A percentile compares a stretch with the other conserved stretches of the same genome.
These are phyloP conservation scores for Nezara viridula DNA, from an alignment of 2,888 invertebrate genomes.

Conservation along the genomic window DNA sequence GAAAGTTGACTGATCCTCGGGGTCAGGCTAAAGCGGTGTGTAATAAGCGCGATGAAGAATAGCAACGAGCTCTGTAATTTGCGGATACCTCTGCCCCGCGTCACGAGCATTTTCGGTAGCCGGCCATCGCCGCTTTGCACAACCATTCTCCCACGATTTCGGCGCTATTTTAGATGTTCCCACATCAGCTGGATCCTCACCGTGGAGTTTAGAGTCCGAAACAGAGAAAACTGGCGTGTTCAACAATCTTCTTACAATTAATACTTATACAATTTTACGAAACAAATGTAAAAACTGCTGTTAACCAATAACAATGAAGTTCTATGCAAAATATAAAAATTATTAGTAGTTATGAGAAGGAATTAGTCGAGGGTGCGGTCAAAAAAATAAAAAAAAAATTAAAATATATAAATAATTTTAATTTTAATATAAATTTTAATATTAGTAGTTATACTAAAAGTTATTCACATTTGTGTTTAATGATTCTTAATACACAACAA, in stretches of 20 bases:
- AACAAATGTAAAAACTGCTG: not conserved
- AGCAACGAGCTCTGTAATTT: slow-evolving; percentile 36
- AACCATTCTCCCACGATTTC: slow-evolving; percentile 45
- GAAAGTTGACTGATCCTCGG: not conserved
- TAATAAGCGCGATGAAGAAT: slow-evolving; percentile 24
- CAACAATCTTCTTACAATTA: not conserved
- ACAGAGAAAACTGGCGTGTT: not conserved
- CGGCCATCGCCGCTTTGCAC: not conserved
- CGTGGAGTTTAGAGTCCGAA: not conserved
- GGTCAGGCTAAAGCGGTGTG: not conserved
- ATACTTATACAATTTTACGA: not conserved
- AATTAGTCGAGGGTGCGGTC: too few relatives aligned
- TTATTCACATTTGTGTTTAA: too few relatives aligned
- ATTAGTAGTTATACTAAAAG: too few relatives aligned
- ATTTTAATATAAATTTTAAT: too few relatives aligned
- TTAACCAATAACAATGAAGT: not conserved
- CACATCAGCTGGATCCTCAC: not conserved
- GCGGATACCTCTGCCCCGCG: slow-evolving; percentile 26
- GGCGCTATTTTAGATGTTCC: not conserved
- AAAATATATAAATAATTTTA: too few relatives aligned
- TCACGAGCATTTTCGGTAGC: slow-evolving; percentile 44
- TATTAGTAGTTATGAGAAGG: too few relatives aligned
- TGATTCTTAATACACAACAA: too few relatives aligned
- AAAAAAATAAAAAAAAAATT: too few relatives aligned
- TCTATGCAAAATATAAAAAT: too few relatives aligned